Evolutionary conservation across 2,888 invertebrate species (phyloP).

Genomic region (Rhorus exstirpatorius): DNA sequence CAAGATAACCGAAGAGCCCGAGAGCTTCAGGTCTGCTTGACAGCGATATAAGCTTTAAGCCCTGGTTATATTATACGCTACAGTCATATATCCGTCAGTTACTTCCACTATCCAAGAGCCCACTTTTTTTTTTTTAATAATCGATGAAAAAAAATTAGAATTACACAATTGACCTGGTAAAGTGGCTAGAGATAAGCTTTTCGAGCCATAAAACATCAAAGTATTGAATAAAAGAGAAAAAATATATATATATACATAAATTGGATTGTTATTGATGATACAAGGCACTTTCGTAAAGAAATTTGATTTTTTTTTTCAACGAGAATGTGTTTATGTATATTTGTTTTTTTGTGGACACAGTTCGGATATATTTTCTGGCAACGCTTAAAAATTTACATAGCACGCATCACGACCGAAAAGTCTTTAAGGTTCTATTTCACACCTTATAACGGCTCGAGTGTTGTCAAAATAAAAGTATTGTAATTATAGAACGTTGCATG

Average conservation of each 20-base stretch:
- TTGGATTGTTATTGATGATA: too few species aligned
- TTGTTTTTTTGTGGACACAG: neutral
- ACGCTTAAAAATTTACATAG: neutral
- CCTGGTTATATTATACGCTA: conserved; percentile 32
- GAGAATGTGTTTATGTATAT: too few species aligned
- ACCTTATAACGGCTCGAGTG: neutral
- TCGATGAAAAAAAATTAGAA: conserved; percentile 42
- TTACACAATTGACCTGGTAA: conserved; percentile 52
- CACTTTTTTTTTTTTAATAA: neutral
- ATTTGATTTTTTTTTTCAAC: neutral
- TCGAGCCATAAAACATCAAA: too few species aligned
- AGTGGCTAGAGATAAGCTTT: too few species aligned
- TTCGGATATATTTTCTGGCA: conserved; percentile 4
- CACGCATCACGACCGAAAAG: neutral
- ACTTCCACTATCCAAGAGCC: conserved; percentile 15
- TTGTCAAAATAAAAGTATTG: too few species aligned
- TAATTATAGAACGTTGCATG: too few species aligned
- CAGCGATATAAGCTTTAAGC: conserved; percentile 28
- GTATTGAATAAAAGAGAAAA: too few species aligned
- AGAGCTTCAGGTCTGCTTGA: conserved; percentile 31
- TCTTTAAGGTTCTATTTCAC: neutral
- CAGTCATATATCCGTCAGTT: conserved; percentile 44
- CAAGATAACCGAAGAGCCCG: conserved; percentile 2
- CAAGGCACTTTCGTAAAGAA: too few species aligned
- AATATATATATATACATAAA: too few species aligned